Evolutionary conservation across 1,140 invertebrate genomes (phyloP), one percentile per base, ranked within the genome.

Genomic region (Penaeus chinensis): DNA sequence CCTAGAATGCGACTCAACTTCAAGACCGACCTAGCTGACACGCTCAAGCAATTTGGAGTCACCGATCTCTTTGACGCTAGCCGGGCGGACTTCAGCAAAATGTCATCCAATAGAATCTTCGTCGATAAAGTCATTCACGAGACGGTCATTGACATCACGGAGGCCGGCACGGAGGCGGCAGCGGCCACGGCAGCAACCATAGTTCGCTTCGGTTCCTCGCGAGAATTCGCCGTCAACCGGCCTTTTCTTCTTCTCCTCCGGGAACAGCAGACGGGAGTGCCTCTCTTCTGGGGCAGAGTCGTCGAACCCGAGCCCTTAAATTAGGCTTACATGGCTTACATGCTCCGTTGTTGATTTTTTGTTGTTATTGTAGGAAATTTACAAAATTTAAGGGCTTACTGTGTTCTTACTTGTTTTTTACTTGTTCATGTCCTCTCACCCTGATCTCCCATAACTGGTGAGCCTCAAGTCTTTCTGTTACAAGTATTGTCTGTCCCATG

Each of bases 111-210:
- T 89, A 61, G 63, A 20, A 71, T 95, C 90, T 92, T 93, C 93
- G 89, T 95, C 91, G 90, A 93, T 91, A 91, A 92, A 93, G 93
- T 97, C 19, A 91, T 96, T 20, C 96, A 97, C 90, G 96, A 96
- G 91, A 95, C 96, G 20, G 94, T 95, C 90, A 96, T 98, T 90
- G 95, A 96, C 90, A 95, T 97, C 0, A 95, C 95, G 79, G 96
- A 97, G 92, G 94, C 96, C 90, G 96, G 96, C 32, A 96, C 95
- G 11, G 93, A 94, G 32, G 96, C 96, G 16, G 93, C 94, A 7
- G 96, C 95, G 0, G 95, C 95, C 7, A 97, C 96, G 84, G 95
- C 32, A 8, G 61, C 54, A 18, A 71, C 76, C 24, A 18, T 82
- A 19, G 71, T 62, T 16, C 63, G 88, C 3, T 78, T 86, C 10